phyloP scores from a whole-genome alignment of 1,140 invertebrate genomes.

The Eueides isabella region DNA sequence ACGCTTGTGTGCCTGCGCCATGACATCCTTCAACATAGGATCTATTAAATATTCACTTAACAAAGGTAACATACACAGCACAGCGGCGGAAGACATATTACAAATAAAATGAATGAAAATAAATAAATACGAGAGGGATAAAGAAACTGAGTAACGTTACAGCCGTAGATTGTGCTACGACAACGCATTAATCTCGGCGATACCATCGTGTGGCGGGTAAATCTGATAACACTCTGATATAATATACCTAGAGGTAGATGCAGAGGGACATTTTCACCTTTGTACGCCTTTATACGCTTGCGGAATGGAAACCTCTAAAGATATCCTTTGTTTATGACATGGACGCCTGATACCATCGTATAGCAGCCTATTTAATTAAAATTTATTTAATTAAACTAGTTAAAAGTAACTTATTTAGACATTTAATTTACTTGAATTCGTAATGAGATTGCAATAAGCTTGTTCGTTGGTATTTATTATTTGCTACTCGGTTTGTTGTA shows the following conservation, averaged over 20 bases:
- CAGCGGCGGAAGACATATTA: conserved; percentile 17
- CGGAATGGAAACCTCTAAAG: conserved; percentile 40
- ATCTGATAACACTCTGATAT: conserved; percentile 58
- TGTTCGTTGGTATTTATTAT: conserved; percentile 8
- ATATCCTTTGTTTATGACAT: conserved; percentile 29
- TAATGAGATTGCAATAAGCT: not conserved
- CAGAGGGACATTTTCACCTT: conserved; percentile 56
- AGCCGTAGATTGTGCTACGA: conserved; percentile 52
- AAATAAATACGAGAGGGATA: conserved; percentile 60
- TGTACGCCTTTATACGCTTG: conserved; percentile 42
- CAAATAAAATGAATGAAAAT: conserved; percentile 43
- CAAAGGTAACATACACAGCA: not conserved
- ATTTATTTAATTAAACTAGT: conserved; percentile 2
- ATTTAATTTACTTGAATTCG: conserved; percentile 6
- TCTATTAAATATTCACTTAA: no score
- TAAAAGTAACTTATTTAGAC: conserved; percentile 7
- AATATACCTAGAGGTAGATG: conserved; percentile 62
- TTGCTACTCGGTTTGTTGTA: not conserved
- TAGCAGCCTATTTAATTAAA: not conserved
- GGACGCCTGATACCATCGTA: conserved; percentile 1
- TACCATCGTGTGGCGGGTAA: conserved; percentile 68
- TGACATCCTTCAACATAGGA: no score
- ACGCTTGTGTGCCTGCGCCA: no score
- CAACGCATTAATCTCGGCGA: conserved; percentile 73
- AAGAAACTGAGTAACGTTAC: conserved; percentile 61